phyloP scores from a whole-genome alignment of 2,888 invertebrate species.

The Sialis lutaria region DNA sequence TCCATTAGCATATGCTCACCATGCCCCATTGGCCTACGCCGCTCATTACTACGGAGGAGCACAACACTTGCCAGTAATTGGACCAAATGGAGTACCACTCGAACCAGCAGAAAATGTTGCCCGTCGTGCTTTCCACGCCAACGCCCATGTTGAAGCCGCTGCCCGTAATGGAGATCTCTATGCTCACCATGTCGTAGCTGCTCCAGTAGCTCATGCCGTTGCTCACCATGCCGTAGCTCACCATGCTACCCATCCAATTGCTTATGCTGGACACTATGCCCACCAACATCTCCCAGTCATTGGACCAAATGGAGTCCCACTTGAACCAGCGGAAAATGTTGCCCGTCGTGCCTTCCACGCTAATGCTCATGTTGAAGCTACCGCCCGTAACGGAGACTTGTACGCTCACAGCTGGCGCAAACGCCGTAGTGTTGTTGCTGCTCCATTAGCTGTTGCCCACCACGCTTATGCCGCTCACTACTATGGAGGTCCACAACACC shows the following conservation, averaged over 20 bases:
- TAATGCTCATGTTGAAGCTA: constrained; percentile 13
- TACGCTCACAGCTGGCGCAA: constrained; percentile 22
- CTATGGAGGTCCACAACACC: constrained; percentile 4
- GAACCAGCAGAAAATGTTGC: constrained; percentile 5
- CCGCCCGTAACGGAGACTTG: not conserved
- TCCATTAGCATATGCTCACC: not conserved
- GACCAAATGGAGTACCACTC: constrained; percentile 5
- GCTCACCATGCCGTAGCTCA: not conserved
- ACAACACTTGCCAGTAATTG: constrained; percentile 6
- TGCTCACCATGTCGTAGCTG: constrained; percentile 6
- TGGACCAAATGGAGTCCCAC: constrained; percentile 1
- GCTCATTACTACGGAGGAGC: constrained; percentile 1
- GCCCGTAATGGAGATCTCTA: constrained; percentile 3
- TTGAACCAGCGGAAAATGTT: constrained; percentile 7
- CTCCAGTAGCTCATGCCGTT: not conserved
- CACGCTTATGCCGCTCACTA: constrained; percentile 13
- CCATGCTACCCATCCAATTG: not conserved
- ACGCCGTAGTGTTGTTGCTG: constrained; percentile 33
- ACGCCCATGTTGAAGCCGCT: constrained; percentile 2
- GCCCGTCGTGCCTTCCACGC: constrained; percentile 13
- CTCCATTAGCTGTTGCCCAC: constrained; percentile 11
- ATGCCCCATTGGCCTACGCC: not conserved
- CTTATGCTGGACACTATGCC: not conserved
- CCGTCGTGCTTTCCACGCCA: constrained; percentile 1
- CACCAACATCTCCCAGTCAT: not conserved